These are phyloP conservation scores for Ylistrum balloti DNA, from an alignment of 1,140 invertebrate genomes.

Conservation along the genomic window DNA sequence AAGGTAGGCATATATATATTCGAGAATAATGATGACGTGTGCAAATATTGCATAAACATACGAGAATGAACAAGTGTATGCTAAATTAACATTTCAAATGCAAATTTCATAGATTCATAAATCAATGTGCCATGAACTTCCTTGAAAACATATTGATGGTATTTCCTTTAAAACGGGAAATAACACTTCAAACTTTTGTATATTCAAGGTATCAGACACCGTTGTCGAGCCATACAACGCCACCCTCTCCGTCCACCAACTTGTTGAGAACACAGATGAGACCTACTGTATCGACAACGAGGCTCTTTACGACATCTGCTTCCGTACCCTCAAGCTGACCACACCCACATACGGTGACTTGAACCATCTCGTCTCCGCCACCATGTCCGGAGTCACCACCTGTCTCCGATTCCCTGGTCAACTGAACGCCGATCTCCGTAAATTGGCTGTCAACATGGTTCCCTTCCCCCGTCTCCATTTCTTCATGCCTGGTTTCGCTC, in stretches of 20 bases:
- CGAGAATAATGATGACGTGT: too few species aligned
- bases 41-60: too few species aligned
- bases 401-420: slow-evolving; percentile 92
- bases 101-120: too few species aligned
- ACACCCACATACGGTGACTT: slow-evolving; percentile 86
- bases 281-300: slow-evolving; percentile 87
- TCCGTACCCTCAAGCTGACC: slow-evolving; percentile 93
- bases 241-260: slow-evolving; percentile 88
- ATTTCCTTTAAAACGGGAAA: too few species aligned
- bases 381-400: slow-evolving; percentile 91
- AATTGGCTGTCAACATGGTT: slow-evolving; percentile 91
- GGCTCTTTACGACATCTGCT: slow-evolving; percentile 96
- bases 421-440: slow-evolving; percentile 92
- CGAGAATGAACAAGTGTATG: too few species aligned
- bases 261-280: slow-evolving; percentile 90
- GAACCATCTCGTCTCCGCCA: slow-evolving; percentile 85
- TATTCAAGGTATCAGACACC: slow-evolving; percentile 84
- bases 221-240: slow-evolving; percentile 86
- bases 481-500: slow-evolving; percentile 91
- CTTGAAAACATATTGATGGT: too few species aligned
- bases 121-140: too few species aligned
- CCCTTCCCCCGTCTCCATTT: slow-evolving; percentile 89
- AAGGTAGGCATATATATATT: slow-evolving; percentile 88
- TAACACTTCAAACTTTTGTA: too few species aligned
- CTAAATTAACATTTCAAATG: too few species aligned